Evolutionary conservation across 2,888 invertebrate species (phyloP), one percentile per base, ranked within the genome.

Genomic region (Nowickia ferox): DNA sequence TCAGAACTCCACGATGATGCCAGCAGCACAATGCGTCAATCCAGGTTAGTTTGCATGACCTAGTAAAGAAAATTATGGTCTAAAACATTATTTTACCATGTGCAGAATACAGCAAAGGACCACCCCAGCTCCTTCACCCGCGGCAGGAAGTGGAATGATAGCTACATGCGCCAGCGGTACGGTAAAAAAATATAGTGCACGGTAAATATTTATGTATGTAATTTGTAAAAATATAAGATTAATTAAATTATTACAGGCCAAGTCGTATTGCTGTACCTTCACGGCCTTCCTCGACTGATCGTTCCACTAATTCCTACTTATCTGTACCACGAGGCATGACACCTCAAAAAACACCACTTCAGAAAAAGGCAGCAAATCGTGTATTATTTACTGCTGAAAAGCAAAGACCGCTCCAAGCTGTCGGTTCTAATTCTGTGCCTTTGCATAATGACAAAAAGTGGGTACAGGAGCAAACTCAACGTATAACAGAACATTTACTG

Each of bases 371-470:
- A 44, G 9, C 79, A 84, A 38, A 66, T 5, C 86, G 84, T 8
- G 82, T 87, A 5, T 63, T 89, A 13, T 88, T 89, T 10, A 90
- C 92, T 0, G 88, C 89, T 1, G 92, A 92, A 84, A 90, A 91
- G n/a, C 89, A 89, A 71, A 90, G 91, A 0, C 63, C 53, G 0
- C 65, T n/a, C 2, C 48, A 48, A 8, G 40, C 13, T 46, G 53
- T 17, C 1, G 53, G 86, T 0, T 19, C 42, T 1, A 57, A 88
- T 8, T 71, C 61, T 0, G 72, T 74, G 9, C 59, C 87, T 1
- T 75, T 87, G 59, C 88, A 92, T n/a, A 90, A 91, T 22, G 92
- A 93, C 57, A 93, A 92, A 57, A 91, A 90, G 59, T 92, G 90
- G 90, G 87, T 93, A 5, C 90, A 91, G 15, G 90, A 90, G 17